Evolutionary conservation across 2,888 invertebrate species (phyloP).

Genomic region (Mesopsocus fuscifrons): DNA sequence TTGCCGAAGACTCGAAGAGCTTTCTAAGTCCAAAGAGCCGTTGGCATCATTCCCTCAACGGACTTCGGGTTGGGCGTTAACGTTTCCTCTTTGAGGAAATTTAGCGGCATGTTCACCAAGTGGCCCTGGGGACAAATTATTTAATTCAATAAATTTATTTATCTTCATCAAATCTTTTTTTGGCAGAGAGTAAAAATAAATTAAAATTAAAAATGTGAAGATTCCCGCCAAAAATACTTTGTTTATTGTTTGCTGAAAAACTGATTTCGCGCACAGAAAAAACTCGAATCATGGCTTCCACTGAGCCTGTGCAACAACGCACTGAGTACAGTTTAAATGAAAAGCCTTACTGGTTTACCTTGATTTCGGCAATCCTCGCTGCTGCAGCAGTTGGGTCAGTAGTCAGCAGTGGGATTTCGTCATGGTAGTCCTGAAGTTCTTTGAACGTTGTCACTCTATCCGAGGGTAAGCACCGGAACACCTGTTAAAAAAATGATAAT

Average conservation of each 20-base stretch:
- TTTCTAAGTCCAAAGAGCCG: conserved; percentile 83
- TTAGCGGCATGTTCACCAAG: conserved; percentile 72
- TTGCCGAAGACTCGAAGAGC: too few relatives aligned
- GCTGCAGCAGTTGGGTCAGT: conserved; percentile 48
- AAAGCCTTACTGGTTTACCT: too few relatives aligned
- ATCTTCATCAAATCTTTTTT: conserved; percentile 6
- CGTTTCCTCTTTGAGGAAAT: conserved; percentile 73
- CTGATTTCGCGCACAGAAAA: too few relatives aligned
- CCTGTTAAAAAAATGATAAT: conserved; percentile 25
- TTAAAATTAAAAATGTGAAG: conserved; percentile 5
- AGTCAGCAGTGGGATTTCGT: conserved; percentile 46
- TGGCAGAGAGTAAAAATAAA: conserved; percentile 10
- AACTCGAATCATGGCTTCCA: too few relatives aligned
- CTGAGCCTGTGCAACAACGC: too few relatives aligned
- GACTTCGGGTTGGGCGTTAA: conserved; percentile 65
- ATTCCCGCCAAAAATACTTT: background rate
- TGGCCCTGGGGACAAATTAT: conserved; percentile 40
- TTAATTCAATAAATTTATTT: conserved; percentile 12
- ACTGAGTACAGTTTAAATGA: too few relatives aligned
- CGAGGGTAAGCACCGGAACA: conserved; percentile 81
- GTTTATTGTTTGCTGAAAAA: background rate
- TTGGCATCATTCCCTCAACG: conserved; percentile 85
- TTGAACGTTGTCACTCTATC: conserved; percentile 62
- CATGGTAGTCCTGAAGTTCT: conserved; percentile 55
- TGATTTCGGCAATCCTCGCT: conserved; percentile 12